These are phyloP conservation scores for Rhinoderma darwinii DNA, from an alignment of 2,113 vertebrate species.

Conservation along the genomic window DNA sequence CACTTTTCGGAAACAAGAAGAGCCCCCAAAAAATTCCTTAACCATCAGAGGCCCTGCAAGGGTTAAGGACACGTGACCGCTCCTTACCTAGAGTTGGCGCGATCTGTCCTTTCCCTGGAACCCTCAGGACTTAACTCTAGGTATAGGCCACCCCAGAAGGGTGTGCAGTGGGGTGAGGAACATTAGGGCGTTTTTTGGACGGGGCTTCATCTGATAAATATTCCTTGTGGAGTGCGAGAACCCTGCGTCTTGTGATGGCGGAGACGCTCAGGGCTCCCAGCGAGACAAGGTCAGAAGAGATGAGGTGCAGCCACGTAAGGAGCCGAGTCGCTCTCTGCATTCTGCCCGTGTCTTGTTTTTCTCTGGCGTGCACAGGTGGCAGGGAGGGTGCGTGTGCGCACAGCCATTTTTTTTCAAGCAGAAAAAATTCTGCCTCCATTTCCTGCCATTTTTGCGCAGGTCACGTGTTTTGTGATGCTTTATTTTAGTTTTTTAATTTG, in stretches of 20 bases:
- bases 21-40: not conserved
- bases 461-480: too few relatives aligned
- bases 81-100: too few relatives aligned
- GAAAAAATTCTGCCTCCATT: too few relatives aligned
- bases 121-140: too few relatives aligned
- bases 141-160: too few relatives aligned
- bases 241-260: not conserved
- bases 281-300: not conserved
- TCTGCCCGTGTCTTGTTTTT: conserved; percentile 45
- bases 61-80: not conserved
- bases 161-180: not conserved
- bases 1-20: not conserved
- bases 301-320: not conserved
- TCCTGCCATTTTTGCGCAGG: too few relatives aligned
- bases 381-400: conserved; percentile 43
- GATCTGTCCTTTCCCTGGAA: too few relatives aligned
- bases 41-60: not conserved
- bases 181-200: too few relatives aligned
- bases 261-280: not conserved
- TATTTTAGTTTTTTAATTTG: too few relatives aligned
- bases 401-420: too few relatives aligned
- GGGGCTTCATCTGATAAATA: not conserved
- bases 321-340: conserved; percentile 12
- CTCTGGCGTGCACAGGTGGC: conserved; percentile 45
- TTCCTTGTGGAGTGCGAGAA: not conserved